Conservation (phyloP, 2,888 invertebrate genomes). For the Acanthococcus lagerstroemiae region DNA sequence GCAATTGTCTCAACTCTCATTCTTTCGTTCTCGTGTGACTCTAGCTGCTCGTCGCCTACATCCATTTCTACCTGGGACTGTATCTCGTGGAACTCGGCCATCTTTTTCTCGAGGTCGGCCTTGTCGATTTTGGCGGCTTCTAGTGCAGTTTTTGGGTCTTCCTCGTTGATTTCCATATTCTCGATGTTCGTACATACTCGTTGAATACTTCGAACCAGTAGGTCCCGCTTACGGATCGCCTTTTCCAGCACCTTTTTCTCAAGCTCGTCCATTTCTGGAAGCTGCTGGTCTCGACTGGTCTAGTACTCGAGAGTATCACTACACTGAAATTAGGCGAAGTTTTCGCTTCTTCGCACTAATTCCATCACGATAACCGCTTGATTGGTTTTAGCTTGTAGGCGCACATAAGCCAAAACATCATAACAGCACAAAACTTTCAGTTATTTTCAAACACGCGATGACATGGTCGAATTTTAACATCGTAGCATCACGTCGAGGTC, state of each 20-base stretch:
- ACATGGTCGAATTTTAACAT: too few relatives aligned
- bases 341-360: background rate
- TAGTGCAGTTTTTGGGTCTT: background rate
- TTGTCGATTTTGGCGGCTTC: background rate
- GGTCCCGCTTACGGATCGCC: too few relatives aligned
- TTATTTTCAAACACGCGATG: too few relatives aligned
- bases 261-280: background rate
- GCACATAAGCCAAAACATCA: background rate
- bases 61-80: background rate
- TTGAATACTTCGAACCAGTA: too few relatives aligned
- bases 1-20: background rate
- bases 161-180: background rate
- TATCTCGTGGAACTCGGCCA: background rate
- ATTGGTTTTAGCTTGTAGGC: background rate
- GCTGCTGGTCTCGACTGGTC: background rate
- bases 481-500: too few relatives aligned
- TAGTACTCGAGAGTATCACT: background rate
- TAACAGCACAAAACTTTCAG: too few relatives aligned
- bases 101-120: background rate
- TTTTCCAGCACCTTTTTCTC: too few relatives aligned
- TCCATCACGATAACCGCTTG: background rate
- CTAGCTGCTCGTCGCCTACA: background rate
- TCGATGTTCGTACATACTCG: too few relatives aligned
- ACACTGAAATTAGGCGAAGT: background rate
- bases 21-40: background rate